A percentile compares a stretch with the other conserved stretches of the same genome.
phyloP scores from a whole-genome alignment of 2,113 vertebrate species.

The Tenebrosternarchus preto region DNA sequence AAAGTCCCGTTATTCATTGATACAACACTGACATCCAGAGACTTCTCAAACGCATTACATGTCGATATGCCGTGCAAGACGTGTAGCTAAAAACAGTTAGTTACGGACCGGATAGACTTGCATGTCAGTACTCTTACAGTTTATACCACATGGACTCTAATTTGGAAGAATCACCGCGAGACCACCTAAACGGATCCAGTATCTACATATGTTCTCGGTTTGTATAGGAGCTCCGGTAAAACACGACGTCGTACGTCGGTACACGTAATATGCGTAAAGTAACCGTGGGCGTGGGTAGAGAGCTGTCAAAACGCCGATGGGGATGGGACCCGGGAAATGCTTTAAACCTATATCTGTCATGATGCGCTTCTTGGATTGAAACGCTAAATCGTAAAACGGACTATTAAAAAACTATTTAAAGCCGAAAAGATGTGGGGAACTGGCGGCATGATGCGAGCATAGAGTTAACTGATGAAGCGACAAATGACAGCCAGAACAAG shows the following conservation, averaged over 20 bases:
- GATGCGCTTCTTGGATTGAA: background rate
- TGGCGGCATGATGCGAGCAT: background rate
- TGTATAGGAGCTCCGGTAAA: background rate
- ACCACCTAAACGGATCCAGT: background rate
- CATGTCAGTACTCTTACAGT: too few relatives aligned
- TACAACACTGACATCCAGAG: background rate
- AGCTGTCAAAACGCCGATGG: background rate
- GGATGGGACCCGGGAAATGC: too few relatives aligned
- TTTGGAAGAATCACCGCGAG: too few relatives aligned
- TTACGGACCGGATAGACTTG: too few relatives aligned
- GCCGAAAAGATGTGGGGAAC: background rate
- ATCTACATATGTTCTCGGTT: background rate
- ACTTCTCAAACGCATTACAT: background rate
- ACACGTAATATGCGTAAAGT: background rate
- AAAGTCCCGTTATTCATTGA: background rate
- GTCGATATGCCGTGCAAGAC: background rate
- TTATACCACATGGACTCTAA: too few relatives aligned
- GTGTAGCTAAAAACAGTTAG: too few relatives aligned
- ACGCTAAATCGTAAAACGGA: background rate
- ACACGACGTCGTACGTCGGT: background rate
- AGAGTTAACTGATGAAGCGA: slow-evolving; percentile 25
- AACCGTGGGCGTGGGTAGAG: background rate
- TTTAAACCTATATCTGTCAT: background rate
- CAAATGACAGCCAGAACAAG: slow-evolving; percentile 9
- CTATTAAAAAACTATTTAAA: too few relatives aligned